These are phyloP conservation scores for Pangasius krempfi DNA, from an alignment of 2,797 vertebrate species.

Conservation along the genomic window DNA sequence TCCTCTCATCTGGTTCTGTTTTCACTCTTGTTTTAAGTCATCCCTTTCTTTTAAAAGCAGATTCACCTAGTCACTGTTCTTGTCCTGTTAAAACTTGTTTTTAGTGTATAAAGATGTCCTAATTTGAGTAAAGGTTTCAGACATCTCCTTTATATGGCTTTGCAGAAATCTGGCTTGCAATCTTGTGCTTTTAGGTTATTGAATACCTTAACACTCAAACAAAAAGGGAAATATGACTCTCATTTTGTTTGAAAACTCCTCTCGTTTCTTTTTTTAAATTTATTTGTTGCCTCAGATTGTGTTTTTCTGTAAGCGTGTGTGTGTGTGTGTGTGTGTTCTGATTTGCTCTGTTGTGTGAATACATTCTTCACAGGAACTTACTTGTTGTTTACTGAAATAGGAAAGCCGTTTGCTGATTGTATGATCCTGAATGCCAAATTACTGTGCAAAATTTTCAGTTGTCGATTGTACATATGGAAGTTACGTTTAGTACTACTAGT, in stretches of 20 bases:
- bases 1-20: constrained; percentile 18
- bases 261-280: background rate
- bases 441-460: constrained; percentile 5
- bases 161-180: constrained; percentile 17
- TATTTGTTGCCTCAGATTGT: constrained; percentile 50
- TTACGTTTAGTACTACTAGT: background rate
- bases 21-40: constrained; percentile 21
- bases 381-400: constrained; percentile 47
- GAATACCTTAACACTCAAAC: constrained; percentile 11
- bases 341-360: constrained; percentile 32
- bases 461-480: background rate
- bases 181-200: constrained; percentile 17
- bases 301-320: constrained; percentile 59
- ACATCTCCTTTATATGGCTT: constrained; percentile 27
- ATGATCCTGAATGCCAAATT: background rate
- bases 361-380: constrained; percentile 43
- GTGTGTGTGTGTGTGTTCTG: background rate
- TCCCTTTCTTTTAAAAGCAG: constrained; percentile 8
- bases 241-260: background rate
- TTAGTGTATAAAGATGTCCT: constrained; percentile 11
- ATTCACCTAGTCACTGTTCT: background rate
- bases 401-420: background rate
- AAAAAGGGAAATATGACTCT: constrained; percentile 5
- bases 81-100: constrained; percentile 5
- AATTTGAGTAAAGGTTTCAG: constrained; percentile 42